Evolutionary conservation across 2,888 invertebrate genomes (phyloP).

Genomic region (Stratiomys singularior): DNA sequence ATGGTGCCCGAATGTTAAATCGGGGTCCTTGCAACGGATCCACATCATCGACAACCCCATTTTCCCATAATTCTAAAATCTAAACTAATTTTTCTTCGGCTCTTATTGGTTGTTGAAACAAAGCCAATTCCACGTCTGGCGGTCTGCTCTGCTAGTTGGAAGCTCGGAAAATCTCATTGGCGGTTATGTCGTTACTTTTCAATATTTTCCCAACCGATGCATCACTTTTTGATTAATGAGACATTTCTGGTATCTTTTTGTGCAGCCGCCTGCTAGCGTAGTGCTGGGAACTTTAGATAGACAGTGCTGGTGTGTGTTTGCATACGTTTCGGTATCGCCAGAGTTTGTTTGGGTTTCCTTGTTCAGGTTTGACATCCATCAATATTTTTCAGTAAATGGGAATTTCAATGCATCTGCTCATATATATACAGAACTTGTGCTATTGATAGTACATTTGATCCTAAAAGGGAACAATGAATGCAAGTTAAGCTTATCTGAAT

Average conservation of each 20-base stretch:
- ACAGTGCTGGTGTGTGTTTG: background rate
- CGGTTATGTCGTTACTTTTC: slow-evolving; percentile 2
- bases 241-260: slow-evolving; percentile 35
- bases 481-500: no score
- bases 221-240: slow-evolving; percentile 37
- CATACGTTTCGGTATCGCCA: background rate
- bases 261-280: slow-evolving; percentile 1
- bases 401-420: no score
- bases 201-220: slow-evolving; percentile 19
- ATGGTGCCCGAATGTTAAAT: no score
- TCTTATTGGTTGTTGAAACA: no score
- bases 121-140: no score
- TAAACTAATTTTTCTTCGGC: no score
- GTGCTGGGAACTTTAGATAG: slow-evolving; percentile 16
- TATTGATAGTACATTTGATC: no score
- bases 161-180: background rate
- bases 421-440: no score
- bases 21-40: no score
- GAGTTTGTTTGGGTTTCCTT: background rate
- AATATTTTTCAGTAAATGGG: background rate
- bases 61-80: no score
- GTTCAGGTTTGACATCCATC: slow-evolving; percentile 24
- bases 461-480: no score
- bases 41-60: no score
- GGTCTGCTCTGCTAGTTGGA: background rate